These are phyloP conservation scores for Eriosoma lanigerum DNA, from an alignment of 1,140 invertebrate species.

Conservation along the genomic window DNA sequence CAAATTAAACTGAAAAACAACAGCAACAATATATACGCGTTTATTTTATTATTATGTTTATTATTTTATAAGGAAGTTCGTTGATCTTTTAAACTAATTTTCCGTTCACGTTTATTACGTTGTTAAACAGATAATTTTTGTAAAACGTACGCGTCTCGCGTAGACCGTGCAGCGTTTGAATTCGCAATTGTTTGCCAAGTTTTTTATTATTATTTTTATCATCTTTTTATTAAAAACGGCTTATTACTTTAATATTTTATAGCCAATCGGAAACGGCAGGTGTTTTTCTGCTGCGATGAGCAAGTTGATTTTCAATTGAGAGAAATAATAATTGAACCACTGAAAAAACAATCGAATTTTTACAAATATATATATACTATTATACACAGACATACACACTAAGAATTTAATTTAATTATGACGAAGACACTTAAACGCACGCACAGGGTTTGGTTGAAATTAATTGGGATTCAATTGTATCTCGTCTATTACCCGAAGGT, in stretches of 20 bases:
- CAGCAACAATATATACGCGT: slow-evolving; percentile 10
- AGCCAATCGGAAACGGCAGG: background rate
- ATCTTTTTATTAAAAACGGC: background rate
- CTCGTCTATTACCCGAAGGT: background rate
- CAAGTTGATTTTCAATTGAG: background rate
- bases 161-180: background rate
- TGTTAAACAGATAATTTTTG: slow-evolving; percentile 9
- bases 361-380: background rate
- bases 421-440: background rate
- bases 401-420: slow-evolving; percentile 28
- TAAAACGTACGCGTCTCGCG: background rate
- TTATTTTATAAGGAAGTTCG: slow-evolving; percentile 15
- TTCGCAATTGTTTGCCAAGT: background rate
- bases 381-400: no score
- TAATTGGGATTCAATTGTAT: slow-evolving; percentile 28
- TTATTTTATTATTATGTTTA: slow-evolving; percentile 15
- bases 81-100: slow-evolving; percentile 20
- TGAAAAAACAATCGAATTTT: background rate
- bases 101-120: slow-evolving; percentile 26
- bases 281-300: background rate
- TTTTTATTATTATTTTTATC: background rate
- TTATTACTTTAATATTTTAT: background rate
- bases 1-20: background rate
- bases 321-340: background rate
- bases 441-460: slow-evolving; percentile 1